Evolutionary conservation across 2,888 invertebrate species (phyloP).

Genomic region (Monochamus alternatus): DNA sequence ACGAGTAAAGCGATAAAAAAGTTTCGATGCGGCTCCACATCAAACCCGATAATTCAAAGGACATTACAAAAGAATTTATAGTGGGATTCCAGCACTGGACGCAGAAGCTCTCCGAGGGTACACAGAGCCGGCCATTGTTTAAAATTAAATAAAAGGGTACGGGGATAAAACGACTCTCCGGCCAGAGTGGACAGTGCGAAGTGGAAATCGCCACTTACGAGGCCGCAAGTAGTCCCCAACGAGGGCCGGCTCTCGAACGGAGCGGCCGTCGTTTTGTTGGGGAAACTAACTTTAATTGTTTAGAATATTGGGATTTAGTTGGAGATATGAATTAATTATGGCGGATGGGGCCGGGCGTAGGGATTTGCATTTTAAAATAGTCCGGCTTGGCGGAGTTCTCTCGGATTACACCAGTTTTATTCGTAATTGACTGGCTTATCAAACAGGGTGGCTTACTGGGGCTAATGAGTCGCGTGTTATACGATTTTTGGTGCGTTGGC

Average conservation of each 20-base stretch:
- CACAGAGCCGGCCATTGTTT: constrained; percentile 18
- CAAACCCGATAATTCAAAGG: neutral
- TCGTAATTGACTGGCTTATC: constrained; percentile 5
- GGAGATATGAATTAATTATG: constrained; percentile 36
- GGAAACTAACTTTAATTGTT: constrained; percentile 39
- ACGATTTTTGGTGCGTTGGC: too few species aligned
- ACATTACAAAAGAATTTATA: constrained; percentile 12
- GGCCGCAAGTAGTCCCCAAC: constrained; percentile 33
- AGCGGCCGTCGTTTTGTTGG: constrained; percentile 19
- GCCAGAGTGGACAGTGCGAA: constrained; percentile 27
- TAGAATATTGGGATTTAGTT: constrained; percentile 36
- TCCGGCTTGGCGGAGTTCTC: neutral
- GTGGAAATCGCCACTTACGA: constrained; percentile 33
- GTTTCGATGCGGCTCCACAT: neutral
- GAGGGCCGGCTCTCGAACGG: constrained; percentile 18
- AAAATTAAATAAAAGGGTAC: constrained; percentile 35
- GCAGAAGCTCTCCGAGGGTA: neutral
- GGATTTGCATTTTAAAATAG: constrained; percentile 27
- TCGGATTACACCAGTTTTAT: neutral
- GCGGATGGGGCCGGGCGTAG: neutral
- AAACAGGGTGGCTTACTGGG: too few species aligned
- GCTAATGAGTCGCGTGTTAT: too few species aligned
- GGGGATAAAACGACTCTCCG: constrained; percentile 20
- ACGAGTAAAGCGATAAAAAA: neutral
- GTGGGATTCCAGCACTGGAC: constrained; percentile 3